phyloP scores from a whole-genome alignment of 2,797 vertebrate species.

The Sebastes steindachneri region DNA sequence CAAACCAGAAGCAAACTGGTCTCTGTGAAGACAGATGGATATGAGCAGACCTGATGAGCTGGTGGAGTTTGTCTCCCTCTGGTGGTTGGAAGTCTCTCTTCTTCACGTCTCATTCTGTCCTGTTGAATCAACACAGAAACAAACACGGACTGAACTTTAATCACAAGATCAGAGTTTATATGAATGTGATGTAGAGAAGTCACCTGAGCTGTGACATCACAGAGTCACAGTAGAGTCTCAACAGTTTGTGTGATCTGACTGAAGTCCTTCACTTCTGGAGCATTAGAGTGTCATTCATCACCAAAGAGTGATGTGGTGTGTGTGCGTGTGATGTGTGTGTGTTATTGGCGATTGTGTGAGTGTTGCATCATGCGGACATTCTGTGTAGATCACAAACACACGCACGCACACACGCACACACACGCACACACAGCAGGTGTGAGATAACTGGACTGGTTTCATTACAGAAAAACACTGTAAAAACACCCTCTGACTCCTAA shows the following conservation, averaged over 20 bases:
- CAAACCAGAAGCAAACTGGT: background rate
- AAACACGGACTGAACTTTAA: conserved; percentile 2
- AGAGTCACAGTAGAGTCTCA: background rate
- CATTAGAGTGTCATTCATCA: conserved; percentile 36
- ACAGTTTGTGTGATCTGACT: conserved; percentile 3
- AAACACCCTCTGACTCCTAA: background rate
- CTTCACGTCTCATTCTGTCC: background rate
- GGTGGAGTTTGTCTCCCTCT: conserved; percentile 59
- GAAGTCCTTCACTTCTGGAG: conserved; percentile 17
- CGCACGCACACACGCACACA: background rate
- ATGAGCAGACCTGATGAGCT: background rate
- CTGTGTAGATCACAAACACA: conserved; percentile 31
- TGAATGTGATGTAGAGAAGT: background rate
- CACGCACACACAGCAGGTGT: conserved; percentile 25
- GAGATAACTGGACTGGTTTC: conserved; percentile 24
- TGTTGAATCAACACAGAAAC: background rate
- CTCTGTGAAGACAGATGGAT: background rate
- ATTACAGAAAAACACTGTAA: background rate
- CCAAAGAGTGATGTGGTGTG: background rate
- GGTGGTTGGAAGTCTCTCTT: background rate
- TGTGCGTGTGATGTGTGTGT: background rate
- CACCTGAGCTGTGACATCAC: background rate
- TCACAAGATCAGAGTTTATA: conserved; percentile 12
- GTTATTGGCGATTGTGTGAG: conserved; percentile 53
- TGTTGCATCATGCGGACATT: conserved; percentile 64